phyloP scores from a whole-genome alignment of 2,888 invertebrate genomes.

The Cheilosia pagana region DNA sequence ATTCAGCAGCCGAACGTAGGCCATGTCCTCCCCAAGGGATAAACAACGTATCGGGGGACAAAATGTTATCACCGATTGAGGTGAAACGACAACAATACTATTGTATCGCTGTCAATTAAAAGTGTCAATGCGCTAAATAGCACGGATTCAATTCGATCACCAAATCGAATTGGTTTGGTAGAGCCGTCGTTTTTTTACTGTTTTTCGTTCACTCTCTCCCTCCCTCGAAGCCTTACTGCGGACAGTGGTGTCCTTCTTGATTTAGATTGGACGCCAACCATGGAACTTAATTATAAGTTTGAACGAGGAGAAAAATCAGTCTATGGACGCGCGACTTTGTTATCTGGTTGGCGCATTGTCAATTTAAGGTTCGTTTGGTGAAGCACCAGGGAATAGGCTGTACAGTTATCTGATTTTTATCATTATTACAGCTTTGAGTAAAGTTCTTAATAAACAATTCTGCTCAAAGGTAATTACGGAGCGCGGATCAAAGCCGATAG shows the following conservation, averaged over 20 bases:
- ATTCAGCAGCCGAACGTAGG: background rate
- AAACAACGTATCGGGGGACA: conserved; percentile 24
- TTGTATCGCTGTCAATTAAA: conserved; percentile 62
- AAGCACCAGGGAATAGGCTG: conserved; percentile 6
- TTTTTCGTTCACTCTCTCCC: background rate
- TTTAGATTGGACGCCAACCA: conserved; percentile 14
- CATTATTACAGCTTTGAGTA: background rate
- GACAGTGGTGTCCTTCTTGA: background rate
- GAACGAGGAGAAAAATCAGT: conserved; percentile 9
- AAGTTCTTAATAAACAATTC: background rate
- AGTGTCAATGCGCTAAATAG: conserved; percentile 56
- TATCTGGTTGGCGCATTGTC: conserved; percentile 29
- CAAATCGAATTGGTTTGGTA: conserved; percentile 50
- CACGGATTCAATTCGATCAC: conserved; percentile 44
- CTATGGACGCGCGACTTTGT: background rate
- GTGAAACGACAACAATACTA: conserved; percentile 54
- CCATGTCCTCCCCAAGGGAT: conserved; percentile 13
- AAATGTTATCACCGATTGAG: conserved; percentile 54
- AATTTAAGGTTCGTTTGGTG: conserved; percentile 13
- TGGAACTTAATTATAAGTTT: conserved; percentile 60
- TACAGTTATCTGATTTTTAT: background rate
- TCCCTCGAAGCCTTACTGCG: background rate
- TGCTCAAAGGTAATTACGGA: no score
- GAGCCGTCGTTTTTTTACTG: conserved; percentile 7
- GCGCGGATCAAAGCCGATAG: background rate